Conservation (phyloP, 2,113 vertebrate species). For the Polypterus bichir region DNA sequence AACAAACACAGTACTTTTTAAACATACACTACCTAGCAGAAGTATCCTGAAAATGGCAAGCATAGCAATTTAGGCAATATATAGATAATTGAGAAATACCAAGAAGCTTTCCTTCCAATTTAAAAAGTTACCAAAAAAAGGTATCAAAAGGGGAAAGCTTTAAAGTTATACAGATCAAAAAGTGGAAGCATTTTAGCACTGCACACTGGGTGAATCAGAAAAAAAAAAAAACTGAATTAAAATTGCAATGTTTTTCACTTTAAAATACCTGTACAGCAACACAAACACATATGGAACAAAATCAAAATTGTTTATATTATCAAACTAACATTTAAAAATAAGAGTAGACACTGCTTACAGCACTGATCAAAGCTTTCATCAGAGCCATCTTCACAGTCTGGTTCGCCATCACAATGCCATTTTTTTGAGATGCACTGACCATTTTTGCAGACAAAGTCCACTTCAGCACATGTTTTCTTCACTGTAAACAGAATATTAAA, state of each 20-base stretch:
- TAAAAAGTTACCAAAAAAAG: no score
- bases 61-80: no score
- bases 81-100: no score
- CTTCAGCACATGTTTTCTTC: conserved; percentile 71
- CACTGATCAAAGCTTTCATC: conserved; percentile 81
- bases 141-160: no score
- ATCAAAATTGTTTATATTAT: neutral
- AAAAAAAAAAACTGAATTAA: neutral
- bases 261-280: no score
- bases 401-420: conserved; percentile 93
- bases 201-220: no score
- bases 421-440: conserved; percentile 85
- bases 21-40: no score
- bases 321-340: neutral
- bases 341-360: conserved; percentile 57
- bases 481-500: conserved; percentile 46
- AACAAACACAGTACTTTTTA: no score
- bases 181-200: no score
- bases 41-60: no score
- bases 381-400: conserved; percentile 86
- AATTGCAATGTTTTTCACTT: neutral
- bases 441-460: conserved; percentile 78
- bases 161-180: no score
- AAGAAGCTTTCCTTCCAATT: no score
- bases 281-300: neutral